phyloP scores from a whole-genome alignment of 1,140 invertebrate genomes.

The Euura saliciscinereae region DNA sequence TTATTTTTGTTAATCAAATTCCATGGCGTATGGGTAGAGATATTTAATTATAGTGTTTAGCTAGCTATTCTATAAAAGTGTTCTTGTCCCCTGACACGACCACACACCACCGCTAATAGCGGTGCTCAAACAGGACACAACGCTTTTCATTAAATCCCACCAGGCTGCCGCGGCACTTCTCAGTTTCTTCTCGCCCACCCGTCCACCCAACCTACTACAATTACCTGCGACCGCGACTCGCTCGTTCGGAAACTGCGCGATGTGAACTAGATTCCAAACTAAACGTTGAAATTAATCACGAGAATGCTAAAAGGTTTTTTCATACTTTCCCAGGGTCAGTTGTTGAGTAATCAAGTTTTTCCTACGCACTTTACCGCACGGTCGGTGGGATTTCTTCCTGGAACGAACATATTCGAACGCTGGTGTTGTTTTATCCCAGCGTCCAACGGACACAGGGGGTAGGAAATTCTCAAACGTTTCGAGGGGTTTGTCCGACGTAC shows the following conservation, averaged over 20 bases:
- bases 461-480: background rate
- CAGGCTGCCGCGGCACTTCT: background rate
- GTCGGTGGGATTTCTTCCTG: background rate
- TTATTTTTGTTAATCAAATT: no score
- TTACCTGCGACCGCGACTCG: background rate
- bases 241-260: no score
- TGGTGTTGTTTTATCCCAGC: background rate
- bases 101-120: background rate
- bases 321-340: no score
- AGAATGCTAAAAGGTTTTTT: no score
- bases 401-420: background rate
- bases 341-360: no score
- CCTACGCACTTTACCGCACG: background rate
- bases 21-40: no score
- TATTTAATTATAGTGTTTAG: no score
- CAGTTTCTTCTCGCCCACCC: background rate
- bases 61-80: background rate
- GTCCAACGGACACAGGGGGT: background rate
- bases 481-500: background rate
- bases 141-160: slow-evolving; percentile 3
- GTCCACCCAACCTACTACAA: background rate
- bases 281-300: no score
- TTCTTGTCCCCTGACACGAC: background rate
- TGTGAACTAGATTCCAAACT: no score
- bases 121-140: background rate